These are phyloP conservation scores for Amyelois transitella DNA, from an alignment of 1,140 invertebrate genomes.

Conservation along the genomic window DNA sequence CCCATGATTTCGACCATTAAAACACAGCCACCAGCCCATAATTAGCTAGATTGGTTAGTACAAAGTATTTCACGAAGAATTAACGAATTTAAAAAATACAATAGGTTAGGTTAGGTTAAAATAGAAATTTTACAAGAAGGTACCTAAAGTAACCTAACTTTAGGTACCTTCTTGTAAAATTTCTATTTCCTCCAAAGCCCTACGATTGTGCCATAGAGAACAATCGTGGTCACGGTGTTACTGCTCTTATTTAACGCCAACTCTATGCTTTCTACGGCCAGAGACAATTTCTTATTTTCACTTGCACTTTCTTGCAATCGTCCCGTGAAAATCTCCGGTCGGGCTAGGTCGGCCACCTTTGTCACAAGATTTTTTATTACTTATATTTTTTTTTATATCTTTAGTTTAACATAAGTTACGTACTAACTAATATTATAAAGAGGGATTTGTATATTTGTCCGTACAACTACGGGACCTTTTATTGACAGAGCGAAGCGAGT, in stretches of 20 bases:
- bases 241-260: slow-evolving; percentile 41
- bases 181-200: neutral
- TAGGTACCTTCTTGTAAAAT: neutral
- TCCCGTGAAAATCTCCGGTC: neutral
- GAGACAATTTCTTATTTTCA: slow-evolving; percentile 37
- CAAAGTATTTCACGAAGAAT: too few species aligned
- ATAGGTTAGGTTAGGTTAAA: too few species aligned
- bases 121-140: too few species aligned
- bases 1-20: too few species aligned
- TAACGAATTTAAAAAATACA: too few species aligned
- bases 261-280: slow-evolving; percentile 54
- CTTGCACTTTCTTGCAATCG: slow-evolving; percentile 13
- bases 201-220: neutral
- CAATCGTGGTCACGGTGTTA: slow-evolving; percentile 14
- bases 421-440: too few species aligned
- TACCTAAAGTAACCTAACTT: neutral
- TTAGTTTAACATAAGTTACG: too few species aligned
- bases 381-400: neutral
- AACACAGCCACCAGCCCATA: too few species aligned
- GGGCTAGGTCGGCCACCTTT: neutral
- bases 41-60: too few species aligned
- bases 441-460: too few species aligned
- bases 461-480: too few species aligned
- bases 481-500: too few species aligned
- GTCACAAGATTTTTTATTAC: neutral